Base-by-base conservation (phyloP, 2,797 vertebrate species). In the Fistularia commersonii region DNA sequence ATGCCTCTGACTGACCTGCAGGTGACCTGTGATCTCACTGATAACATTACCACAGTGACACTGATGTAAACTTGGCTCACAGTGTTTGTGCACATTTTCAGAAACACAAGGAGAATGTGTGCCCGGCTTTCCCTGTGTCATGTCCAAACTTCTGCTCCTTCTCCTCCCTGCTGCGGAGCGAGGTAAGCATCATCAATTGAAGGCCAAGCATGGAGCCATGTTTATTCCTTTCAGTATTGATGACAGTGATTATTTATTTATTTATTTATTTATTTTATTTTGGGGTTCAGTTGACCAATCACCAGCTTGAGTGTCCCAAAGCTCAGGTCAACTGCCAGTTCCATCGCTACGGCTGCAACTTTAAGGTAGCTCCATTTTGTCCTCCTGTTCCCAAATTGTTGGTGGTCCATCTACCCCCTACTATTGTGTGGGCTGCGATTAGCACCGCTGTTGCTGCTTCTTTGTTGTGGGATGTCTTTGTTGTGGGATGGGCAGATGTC, bases 261-360 rank as follows among this genome's bases (percentile, higher is more conserved):
- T n/a, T n/a, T n/a, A n/a, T n/a, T n/a, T n/a, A n/a, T n/a, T n/a
- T 14, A 1, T 13, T 7, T 23, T 33, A 6, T 5, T 9, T 11
- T 57, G 34, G 54, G 78, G 91, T 79, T 12, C 89, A 99, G 97
- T 89, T 99, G 80, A 91, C 91, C 80, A 93, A 79, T 86, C 97
- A 99, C 89, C 95, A 96, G 80, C 94, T 94, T 50, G 94, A 98
- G 83, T 99, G 97, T 91, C 95, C 96, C 80, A 99, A 97, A 91
- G 95, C 96, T 80, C 96, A 95, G 88, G 93, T 94, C 83, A 93
- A 88, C 88, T 98, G 96, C 81, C 92, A 91, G 80, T 98, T 97
- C 88, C 92, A 93, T 72, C 93, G 93, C 82, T 95, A 93, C 61
- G 96, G 96, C 87, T 98, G 96, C 89, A 86, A 84, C 81, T 97